These are phyloP conservation scores for Candoia aspera DNA, from an alignment of 2,113 vertebrate species.

Conservation along the genomic window DNA sequence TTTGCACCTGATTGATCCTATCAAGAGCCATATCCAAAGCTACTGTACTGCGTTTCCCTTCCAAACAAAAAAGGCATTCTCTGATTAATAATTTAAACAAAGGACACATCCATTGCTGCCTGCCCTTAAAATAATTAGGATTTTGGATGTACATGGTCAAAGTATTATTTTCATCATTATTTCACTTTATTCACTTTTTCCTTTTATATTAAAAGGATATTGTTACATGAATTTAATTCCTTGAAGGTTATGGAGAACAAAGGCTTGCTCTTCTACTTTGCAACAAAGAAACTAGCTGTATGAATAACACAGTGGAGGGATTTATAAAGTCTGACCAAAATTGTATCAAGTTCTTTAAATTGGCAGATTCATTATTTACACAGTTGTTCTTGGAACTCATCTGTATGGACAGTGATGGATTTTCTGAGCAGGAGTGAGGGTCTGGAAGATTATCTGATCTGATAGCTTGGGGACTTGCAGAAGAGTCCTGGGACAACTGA, in stretches of 20 bases:
- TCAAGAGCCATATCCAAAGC: background rate
- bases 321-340: constrained; percentile 24
- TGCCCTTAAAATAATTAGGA: background rate
- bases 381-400: constrained; percentile 46
- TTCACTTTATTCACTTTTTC: constrained; percentile 22
- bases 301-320: constrained; percentile 35
- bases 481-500: constrained; percentile 50
- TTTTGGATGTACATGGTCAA: background rate
- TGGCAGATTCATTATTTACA: constrained; percentile 12
- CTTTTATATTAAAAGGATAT: constrained; percentile 21
- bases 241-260: constrained; percentile 13
- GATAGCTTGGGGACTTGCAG: constrained; percentile 45
- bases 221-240: constrained; percentile 26
- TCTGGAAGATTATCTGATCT: constrained; percentile 43
- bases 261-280: constrained; percentile 14
- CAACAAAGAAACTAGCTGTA: constrained; percentile 34
- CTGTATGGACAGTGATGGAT: constrained; percentile 31
- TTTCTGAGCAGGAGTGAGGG: background rate
- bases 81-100: background rate
- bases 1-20: background rate
- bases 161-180: background rate
- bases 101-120: background rate
- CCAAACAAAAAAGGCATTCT: background rate
- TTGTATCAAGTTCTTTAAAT: constrained; percentile 24
- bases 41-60: background rate